Evolutionary conservation across 1,140 invertebrate genomes (phyloP).

Genomic region (Eubasilissa regina): DNA sequence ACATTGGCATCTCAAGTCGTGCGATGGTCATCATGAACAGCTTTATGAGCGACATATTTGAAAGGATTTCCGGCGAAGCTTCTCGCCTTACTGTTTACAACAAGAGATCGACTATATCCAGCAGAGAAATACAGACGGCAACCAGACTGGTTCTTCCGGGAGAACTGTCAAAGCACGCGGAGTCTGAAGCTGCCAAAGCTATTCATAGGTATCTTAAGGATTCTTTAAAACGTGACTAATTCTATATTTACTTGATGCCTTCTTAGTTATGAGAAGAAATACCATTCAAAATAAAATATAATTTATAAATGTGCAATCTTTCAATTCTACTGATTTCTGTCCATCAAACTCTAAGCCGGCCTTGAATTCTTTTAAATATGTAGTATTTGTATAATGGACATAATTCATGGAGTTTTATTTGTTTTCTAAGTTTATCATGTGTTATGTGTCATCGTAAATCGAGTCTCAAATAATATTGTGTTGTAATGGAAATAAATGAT

Average conservation of each 20-base stretch:
- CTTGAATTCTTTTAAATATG: no score
- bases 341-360: no score
- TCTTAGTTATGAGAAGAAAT: no score
- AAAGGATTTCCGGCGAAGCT: slow-evolving; percentile 76
- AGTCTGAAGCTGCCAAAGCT: slow-evolving; percentile 62
- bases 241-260: not conserved
- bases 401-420: no score
- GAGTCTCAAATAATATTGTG: no score
- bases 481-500: no score
- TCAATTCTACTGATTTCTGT: no score
- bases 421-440: no score
- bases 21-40: slow-evolving; percentile 80
- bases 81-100: slow-evolving; percentile 1
- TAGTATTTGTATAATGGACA: no score
- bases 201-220: slow-evolving; percentile 49
- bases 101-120: slow-evolving; percentile 68
- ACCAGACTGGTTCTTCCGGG: slow-evolving; percentile 76
- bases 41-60: slow-evolving; percentile 75
- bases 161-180: slow-evolving; percentile 70
- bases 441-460: no score
- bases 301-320: no score
- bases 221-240: not conserved
- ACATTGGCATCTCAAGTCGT: slow-evolving; percentile 73
- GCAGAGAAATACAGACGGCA: slow-evolving; percentile 77
- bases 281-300: no score